Base-by-base conservation (phyloP, 1,140 invertebrate species). In the Hypsibius dujardini region DNA sequence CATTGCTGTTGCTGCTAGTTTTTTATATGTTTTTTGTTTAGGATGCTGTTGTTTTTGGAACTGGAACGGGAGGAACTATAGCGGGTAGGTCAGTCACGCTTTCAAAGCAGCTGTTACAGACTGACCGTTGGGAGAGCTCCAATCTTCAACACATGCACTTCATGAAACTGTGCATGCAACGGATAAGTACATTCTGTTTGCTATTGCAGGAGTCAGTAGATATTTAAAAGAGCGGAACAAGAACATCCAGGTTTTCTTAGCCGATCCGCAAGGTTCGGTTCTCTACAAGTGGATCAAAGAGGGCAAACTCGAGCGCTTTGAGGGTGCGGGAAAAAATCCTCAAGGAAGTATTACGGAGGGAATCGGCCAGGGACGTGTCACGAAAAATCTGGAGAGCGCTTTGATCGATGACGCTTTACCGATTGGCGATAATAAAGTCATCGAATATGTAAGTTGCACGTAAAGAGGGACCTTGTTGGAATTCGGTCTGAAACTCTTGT, bases 61-160 rank as follows among this genome's bases (percentile, higher is more conserved):
- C 76, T n/a, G 76, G 76, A 12, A 77, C 76, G 2, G 75, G 74
- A 1, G 76, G 76, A 2, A 75, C 75, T 1, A 73, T 74, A 14
- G 1, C 47, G 12, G 46, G 70, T 67, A 67, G 3, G 12, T 67
- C 42, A 3, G 7, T 56, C 50, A 56, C 7, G 7, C 50, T 7
- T n/a, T 56, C 50, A 28, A 28, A 28, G 28, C 28, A 28, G 28
- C 28, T 28, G 28, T 28, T 28, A 28, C 28, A 28, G 28, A 28
- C 28, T 28, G 28, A 56, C n/a, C 7, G 50, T 56, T 3, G 42
- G 45, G 3, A 7, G 45, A 15, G 3, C 3, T 67, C 45, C 42
- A 15, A 67, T 15, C 45, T 45, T 67, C 12, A 45, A 45, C 3
- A 12, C 62, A 45, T 42, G 42, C 45, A 67, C 12, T 67, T 12